A percentile compares a stretch with the other conserved stretches of the same genome.
These are phyloP conservation scores for Neotoma lepida DNA, from an alignment of 2,113 vertebrate species.

Conservation along the genomic window DNA sequence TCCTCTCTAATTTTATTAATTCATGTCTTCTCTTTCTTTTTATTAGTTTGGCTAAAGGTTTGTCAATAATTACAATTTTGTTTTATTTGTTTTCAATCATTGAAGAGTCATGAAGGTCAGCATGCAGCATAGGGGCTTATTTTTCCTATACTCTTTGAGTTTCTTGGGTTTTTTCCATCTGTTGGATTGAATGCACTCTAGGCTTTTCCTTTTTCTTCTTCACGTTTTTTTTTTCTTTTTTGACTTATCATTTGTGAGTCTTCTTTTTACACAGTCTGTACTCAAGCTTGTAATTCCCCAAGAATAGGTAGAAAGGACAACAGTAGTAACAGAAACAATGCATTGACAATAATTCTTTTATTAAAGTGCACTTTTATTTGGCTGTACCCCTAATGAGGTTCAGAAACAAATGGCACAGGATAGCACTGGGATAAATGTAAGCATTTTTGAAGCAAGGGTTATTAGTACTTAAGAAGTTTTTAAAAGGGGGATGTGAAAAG, in stretches of 20 bases:
- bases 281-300: too few relatives aligned
- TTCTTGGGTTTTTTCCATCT: not conserved
- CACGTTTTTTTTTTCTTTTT: not conserved
- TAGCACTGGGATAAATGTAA: not conserved
- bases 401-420: not conserved
- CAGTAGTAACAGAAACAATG: not conserved
- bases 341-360: not conserved
- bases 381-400: too few relatives aligned
- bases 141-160: not conserved
- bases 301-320: too few relatives aligned
- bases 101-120: not conserved
- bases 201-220: not conserved
- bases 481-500: not conserved
- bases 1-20: not conserved
- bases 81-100: not conserved
- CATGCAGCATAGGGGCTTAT: not conserved
- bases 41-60: not conserved
- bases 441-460: not conserved
- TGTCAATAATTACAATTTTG: not conserved
- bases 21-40: not conserved
- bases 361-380: not conserved
- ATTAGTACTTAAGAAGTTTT: not conserved
- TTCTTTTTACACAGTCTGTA: not conserved
- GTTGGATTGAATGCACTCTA: not conserved
- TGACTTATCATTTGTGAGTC: not conserved